A percentile compares a stretch with the other conserved stretches of the same genome.
phyloP scores from a whole-genome alignment of 2,888 invertebrate species.

The Molanna angustata region DNA sequence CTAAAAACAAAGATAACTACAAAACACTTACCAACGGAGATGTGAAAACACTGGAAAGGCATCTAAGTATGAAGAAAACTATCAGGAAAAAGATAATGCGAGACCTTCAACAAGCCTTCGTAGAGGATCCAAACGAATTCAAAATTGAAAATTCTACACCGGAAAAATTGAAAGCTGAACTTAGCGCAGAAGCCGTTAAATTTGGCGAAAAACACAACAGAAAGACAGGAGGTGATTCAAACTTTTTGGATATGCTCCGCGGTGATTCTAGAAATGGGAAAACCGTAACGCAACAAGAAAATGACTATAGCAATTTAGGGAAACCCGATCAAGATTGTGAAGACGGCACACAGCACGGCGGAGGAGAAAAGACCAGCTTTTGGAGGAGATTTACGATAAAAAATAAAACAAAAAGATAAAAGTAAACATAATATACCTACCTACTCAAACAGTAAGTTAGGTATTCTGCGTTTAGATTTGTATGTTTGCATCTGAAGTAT shows the following conservation, averaged over 20 bases:
- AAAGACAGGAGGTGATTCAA: slow-evolving; percentile 54
- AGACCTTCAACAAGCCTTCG: slow-evolving; percentile 73
- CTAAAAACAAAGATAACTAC: slow-evolving; percentile 66
- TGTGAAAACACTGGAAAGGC: slow-evolving; percentile 73
- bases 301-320: slow-evolving; percentile 38
- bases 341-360: slow-evolving; percentile 41
- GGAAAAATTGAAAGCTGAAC: slow-evolving; percentile 65
- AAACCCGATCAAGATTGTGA: slow-evolving; percentile 47
- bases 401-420: slow-evolving; percentile 65
- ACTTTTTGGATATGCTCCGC: slow-evolving; percentile 66
- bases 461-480: no score
- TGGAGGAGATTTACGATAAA: slow-evolving; percentile 70
- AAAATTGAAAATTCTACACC: slow-evolving; percentile 66
- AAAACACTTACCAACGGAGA: slow-evolving; percentile 64
- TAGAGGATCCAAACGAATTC: slow-evolving; percentile 70
- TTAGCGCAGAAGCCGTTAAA: slow-evolving; percentile 65
- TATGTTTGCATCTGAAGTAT: no score
- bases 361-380: slow-evolving; percentile 61
- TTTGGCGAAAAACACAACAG: slow-evolving; percentile 54
- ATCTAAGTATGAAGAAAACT: slow-evolving; percentile 84
- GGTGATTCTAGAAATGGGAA: slow-evolving; percentile 48
- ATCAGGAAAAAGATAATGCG: slow-evolving; percentile 83
- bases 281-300: slow-evolving; percentile 40
- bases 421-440: slow-evolving; percentile 22
- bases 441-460: neutral